Conservation (phyloP, 2,888 invertebrate genomes). For the Cephus nigrinus region DNA sequence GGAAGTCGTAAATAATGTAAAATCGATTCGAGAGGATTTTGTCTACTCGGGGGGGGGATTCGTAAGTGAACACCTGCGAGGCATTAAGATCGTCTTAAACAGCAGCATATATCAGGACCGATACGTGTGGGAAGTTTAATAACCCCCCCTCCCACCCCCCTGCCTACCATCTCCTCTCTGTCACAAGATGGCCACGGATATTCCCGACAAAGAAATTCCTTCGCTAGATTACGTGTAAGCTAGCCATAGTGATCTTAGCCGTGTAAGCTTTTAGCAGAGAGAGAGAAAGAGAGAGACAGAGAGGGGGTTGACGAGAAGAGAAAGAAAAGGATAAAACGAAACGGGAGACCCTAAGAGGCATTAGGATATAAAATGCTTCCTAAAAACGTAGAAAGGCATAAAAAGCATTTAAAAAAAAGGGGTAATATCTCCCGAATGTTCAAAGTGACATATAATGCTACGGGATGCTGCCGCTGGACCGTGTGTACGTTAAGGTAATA, state of each 20-base stretch:
- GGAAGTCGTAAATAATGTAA: too few species aligned
- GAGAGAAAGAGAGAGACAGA: constrained; percentile 23
- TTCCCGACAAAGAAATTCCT: constrained; percentile 57
- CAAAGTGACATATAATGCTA: too few species aligned
- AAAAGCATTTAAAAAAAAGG: too few species aligned
- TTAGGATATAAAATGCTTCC: too few species aligned
- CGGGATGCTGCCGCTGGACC: too few species aligned
- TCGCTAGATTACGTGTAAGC: constrained; percentile 51
- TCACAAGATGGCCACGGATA: constrained; percentile 21
- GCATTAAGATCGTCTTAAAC: background rate
- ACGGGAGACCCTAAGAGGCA: too few species aligned
- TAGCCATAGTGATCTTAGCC: constrained; percentile 21
- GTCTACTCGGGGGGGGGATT: background rate
- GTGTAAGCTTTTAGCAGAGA: constrained; percentile 42
- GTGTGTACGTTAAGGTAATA: too few species aligned
- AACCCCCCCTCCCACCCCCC: constrained; percentile 30
- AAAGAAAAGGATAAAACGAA: background rate
- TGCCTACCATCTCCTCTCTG: background rate
- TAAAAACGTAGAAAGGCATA: too few species aligned
- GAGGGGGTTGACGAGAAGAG: constrained; percentile 7
- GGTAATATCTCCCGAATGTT: too few species aligned
- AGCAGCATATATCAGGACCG: constrained; percentile 19
- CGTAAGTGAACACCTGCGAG: background rate
- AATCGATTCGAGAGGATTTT: too few species aligned
- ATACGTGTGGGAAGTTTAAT: constrained; percentile 49